A percentile compares a stretch with the other conserved stretches of the same genome.
Evolutionary conservation across 2,888 invertebrate genomes (phyloP).

Genomic region (Chouioia cunea): DNA sequence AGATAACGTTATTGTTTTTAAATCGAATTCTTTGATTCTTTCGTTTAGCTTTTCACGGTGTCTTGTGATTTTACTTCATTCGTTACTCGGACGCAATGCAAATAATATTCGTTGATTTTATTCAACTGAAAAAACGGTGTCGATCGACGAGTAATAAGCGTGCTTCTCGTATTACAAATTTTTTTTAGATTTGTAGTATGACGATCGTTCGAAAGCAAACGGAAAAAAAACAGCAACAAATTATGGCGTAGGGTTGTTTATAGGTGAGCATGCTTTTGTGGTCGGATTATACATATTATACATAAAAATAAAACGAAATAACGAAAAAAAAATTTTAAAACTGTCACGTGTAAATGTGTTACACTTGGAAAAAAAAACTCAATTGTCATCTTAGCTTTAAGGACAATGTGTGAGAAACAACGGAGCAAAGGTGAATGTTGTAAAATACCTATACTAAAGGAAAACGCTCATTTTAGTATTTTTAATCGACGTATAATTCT

Average conservation of each 20-base stretch:
- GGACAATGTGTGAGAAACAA: constrained; percentile 51
- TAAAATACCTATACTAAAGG: constrained; percentile 60
- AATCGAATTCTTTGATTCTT: constrained; percentile 20
- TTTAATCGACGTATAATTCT: constrained; percentile 58
- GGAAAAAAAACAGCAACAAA: constrained; percentile 9
- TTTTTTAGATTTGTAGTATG: constrained; percentile 59
- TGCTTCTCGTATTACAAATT: constrained; percentile 56
- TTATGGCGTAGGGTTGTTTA: constrained; percentile 56
- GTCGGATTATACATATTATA: constrained; percentile 48
- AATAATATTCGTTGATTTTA: constrained; percentile 46
- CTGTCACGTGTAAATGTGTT: constrained; percentile 55
- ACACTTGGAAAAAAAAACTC: constrained; percentile 50
- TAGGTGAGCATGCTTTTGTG: constrained; percentile 53
- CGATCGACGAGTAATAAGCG: constrained; percentile 34
- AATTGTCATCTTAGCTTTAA: constrained; percentile 57
- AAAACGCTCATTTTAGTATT: constrained; percentile 59
- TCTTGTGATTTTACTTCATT: constrained; percentile 32
- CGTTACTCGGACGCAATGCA: constrained; percentile 34
- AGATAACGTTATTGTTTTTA: constrained; percentile 17
- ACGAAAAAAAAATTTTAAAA: constrained; percentile 28
- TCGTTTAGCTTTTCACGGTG: constrained; percentile 22
- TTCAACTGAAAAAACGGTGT: constrained; percentile 36
- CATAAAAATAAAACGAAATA: constrained; percentile 25
- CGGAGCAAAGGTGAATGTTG: constrained; percentile 56
- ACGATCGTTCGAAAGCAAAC: constrained; percentile 47